Conservation (phyloP, 2,113 vertebrate genomes). For the Hemichromis elongatus region DNA sequence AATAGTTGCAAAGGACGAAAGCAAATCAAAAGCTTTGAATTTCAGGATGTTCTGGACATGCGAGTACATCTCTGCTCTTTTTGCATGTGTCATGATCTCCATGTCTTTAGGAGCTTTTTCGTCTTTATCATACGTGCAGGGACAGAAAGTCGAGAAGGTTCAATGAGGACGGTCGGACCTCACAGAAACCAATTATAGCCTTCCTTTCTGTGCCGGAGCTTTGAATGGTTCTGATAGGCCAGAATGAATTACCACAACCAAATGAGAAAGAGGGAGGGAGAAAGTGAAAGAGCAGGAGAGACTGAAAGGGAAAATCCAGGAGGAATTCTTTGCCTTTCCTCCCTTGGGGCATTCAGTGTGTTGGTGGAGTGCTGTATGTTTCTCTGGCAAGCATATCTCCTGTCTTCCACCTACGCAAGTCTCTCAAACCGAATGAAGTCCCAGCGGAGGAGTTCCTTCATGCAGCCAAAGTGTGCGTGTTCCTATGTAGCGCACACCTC, state of each 20-base stretch:
- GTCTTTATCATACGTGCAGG: not conserved
- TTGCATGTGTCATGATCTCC: not conserved
- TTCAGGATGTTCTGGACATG: not conserved
- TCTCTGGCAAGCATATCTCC: constrained; percentile 47
- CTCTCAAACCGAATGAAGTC: constrained; percentile 52
- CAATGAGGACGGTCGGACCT: constrained; percentile 40
- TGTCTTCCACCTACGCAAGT: constrained; percentile 56
- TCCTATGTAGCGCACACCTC: constrained; percentile 37
- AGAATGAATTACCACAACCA: constrained; percentile 62
- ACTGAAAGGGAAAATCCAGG: constrained; percentile 47
- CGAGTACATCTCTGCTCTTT: not conserved
- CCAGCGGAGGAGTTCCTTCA: constrained; percentile 60
- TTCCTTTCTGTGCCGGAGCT: constrained; percentile 30
- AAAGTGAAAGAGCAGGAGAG: constrained; percentile 15
- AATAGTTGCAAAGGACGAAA: not conserved
- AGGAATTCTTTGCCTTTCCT: constrained; percentile 53
- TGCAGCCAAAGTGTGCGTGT: constrained; percentile 33
- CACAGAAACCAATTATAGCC: constrained; percentile 58
- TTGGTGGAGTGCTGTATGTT: constrained; percentile 57
- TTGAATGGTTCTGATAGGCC: constrained; percentile 59
- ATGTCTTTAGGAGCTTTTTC: not conserved
- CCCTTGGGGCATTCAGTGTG: constrained; percentile 38
- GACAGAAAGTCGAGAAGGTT: constrained; percentile 50
- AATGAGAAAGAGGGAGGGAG: constrained; percentile 42
- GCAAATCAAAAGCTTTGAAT: constrained; percentile 12